These are phyloP conservation scores for Hycleus cichorii DNA, from an alignment of 1,140 invertebrate species.

Conservation along the genomic window DNA sequence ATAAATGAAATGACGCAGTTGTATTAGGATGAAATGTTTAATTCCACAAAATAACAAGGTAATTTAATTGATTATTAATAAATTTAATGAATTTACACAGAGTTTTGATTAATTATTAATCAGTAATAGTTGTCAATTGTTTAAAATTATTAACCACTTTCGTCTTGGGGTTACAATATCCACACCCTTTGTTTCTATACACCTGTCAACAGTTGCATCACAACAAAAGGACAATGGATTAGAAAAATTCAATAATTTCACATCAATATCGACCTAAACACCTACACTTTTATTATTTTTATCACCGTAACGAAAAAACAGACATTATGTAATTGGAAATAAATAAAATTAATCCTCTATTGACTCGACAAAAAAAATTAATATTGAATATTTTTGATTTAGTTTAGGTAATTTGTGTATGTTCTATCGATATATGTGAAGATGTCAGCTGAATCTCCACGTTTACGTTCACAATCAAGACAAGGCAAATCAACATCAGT, in stretches of 20 bases:
- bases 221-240: neutral
- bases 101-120: neutral
- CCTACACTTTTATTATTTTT: neutral
- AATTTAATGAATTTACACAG: neutral
- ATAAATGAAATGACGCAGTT: conserved; percentile 23
- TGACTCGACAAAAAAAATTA: neutral
- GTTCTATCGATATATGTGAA: conserved; percentile 24
- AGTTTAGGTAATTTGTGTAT: neutral
- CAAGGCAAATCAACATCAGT: conserved; percentile 63
- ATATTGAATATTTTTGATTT: neutral
- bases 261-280: neutral
- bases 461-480: conserved; percentile 44
- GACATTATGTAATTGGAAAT: neutral
- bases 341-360: too few relatives aligned
- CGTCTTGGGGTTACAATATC: neutral
- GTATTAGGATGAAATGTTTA: conserved; percentile 19
- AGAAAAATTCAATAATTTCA: neutral
- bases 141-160: neutral
- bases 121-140: too few relatives aligned
- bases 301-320: neutral
- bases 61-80: conserved; percentile 1
- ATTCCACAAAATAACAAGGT: conserved; percentile 18
- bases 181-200: conserved; percentile 25
- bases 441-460: conserved; percentile 76
- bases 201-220: neutral